Base-by-base conservation (phyloP, 2,113 vertebrate species). In the Phalacrocorax aristotelis region DNA sequence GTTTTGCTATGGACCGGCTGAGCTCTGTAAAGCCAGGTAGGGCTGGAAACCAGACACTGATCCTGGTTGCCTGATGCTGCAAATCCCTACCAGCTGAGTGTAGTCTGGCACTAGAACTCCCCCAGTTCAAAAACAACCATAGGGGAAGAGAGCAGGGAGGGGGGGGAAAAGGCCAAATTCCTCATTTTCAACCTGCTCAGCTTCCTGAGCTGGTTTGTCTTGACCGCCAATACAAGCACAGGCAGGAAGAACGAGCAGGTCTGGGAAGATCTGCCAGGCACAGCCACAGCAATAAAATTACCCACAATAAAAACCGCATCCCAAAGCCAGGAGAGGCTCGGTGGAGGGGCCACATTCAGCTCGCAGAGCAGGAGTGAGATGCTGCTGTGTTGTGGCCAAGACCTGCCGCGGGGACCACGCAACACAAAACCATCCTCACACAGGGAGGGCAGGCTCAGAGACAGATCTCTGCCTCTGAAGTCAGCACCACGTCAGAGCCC, bases 371-470 rank as follows among this genome's bases (percentile, higher is more conserved):
- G n/a, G 10, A 46, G 21, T 3, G 44, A 51, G 44, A 6, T 29
- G 46, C 65, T 81, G 62, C 62, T 1, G 0, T 2, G 4, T 27
- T 4, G 0, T 18, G 44, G 40, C 60, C 40, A 25, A 19, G 36
- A 57, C n/a, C 38, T 0, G 0, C 82, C 18, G 11, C 1, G 1
- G 15, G 34, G 20, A 61, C 48, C 55, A 32, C 7, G 2, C 29
- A 29, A 21, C 48, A 36, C 9, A 42, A 64, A 81, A 2, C 40
- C 36, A 14, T 26, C 72, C 54, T 84, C 49, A 27, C 12, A 4
- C 10, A 10, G 32, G 5, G 9, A 1, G 1, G 8, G 40, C 25
- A 7, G 40, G 51, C 49, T 61, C 55, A 21, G 49, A 26, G 36
- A 6, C 14, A 30, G 21, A 38, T 29, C 42, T 68, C 70, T 38